A percentile compares a stretch with the other conserved stretches of the same genome.
Conservation (phyloP, 2,797 vertebrate genomes). For the Thripadectes ignobilis region DNA sequence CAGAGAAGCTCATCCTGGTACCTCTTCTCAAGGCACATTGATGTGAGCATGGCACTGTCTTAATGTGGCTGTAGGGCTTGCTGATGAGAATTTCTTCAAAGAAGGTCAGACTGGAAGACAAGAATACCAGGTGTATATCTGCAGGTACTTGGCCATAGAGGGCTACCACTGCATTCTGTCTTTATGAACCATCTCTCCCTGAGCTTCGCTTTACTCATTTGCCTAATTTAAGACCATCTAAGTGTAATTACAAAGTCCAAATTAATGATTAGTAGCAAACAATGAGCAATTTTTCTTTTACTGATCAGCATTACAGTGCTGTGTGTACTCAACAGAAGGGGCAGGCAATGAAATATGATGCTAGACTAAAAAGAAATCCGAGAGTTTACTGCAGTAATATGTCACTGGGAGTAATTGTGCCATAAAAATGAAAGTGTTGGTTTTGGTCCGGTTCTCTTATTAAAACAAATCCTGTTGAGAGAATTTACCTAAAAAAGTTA, state of each 20-base stretch:
- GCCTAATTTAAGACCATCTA: slow-evolving; percentile 15
- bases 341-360: slow-evolving; percentile 20
- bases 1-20: neutral
- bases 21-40: neutral
- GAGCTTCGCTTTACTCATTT: neutral
- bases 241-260: slow-evolving; percentile 32
- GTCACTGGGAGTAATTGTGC: slow-evolving; percentile 27
- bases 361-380: slow-evolving; percentile 34
- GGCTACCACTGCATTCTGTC: neutral
- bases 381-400: slow-evolving; percentile 45
- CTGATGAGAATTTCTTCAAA: neutral
- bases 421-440: slow-evolving; percentile 40
- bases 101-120: neutral
- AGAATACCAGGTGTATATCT: neutral
- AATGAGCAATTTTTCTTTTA: slow-evolving; percentile 19
- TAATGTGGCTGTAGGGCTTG: neutral
- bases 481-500: slow-evolving; percentile 20
- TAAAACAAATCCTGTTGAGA: slow-evolving; percentile 46
- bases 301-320: neutral
- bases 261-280: slow-evolving; percentile 22
- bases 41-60: neutral
- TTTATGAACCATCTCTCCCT: neutral
- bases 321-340: neutral
- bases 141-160: neutral
- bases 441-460: slow-evolving; percentile 19